Percentiles rank a stretch among this genome's conserved stretches.
These are phyloP conservation scores for Bombyx mori DNA, from an alignment of 1,140 invertebrate genomes.

Conservation along the genomic window ASM3026992v2 NC_085128.1:11424501-11425000, in stretches of 20 bases:
- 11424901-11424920: conserved; percentile 44
- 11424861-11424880: conserved; percentile 50
- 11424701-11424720: conserved; percentile 26
- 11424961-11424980: conserved; percentile 27
- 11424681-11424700: too few species aligned
- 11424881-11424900: conserved; percentile 52
- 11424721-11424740: conserved; percentile 35
- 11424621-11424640: too few species aligned
- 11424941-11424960: conserved; percentile 33
- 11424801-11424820: conserved; percentile 33
- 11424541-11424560: too few species aligned
- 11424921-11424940: conserved; percentile 52
- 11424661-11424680: too few species aligned
- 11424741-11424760: conserved; percentile 46
- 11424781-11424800: conserved; percentile 55
- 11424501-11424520: too few species aligned
- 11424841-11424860: conserved; percentile 58
- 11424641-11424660: too few species aligned
- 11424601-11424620: too few species aligned
- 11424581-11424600: too few species aligned
- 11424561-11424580: too few species aligned
- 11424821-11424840: conserved; percentile 47
- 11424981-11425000: conserved; percentile 20
- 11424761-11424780: conserved; percentile 42
- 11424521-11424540: too few species aligned